Percentiles rank a stretch among this genome's conserved stretches.
These are phyloP conservation scores for Carollia perspicillata DNA, from an alignment of 2,113 vertebrate species.

Conservation along the genomic window DNA sequence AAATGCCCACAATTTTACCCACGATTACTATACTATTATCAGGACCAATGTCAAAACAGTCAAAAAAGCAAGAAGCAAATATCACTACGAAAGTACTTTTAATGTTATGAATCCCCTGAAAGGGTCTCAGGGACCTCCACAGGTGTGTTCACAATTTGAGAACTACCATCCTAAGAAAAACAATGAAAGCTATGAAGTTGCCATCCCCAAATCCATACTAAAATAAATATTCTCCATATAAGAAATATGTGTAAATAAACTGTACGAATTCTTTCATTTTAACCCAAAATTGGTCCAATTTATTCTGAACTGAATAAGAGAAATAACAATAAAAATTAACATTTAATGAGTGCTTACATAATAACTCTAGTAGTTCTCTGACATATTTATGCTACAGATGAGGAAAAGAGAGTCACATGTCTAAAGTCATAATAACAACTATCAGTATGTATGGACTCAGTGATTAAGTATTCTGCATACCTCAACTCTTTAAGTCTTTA, in stretches of 20 bases:
- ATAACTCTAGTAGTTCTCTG: neutral
- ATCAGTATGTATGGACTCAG: neutral
- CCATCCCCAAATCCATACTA: neutral
- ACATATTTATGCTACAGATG: neutral
- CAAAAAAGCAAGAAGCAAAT: neutral
- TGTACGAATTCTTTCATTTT: slow-evolving; percentile 16
- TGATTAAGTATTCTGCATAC: neutral
- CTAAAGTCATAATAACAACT: neutral
- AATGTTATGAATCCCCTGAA: neutral
- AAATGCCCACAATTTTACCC: neutral
- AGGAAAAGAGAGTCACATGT: slow-evolving; percentile 9
- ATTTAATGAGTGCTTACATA: neutral
- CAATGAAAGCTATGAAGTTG: neutral
- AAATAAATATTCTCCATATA: slow-evolving; percentile 16
- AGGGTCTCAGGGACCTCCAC: neutral
- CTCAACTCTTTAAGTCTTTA: neutral
- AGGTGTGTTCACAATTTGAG: neutral
- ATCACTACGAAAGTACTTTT: neutral
- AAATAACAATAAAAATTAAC: neutral
- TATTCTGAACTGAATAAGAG: neutral
- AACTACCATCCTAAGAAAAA: slow-evolving; percentile 7
- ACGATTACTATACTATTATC: neutral
- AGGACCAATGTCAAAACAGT: neutral
- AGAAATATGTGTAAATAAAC: neutral
- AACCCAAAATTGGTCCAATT: slow-evolving; percentile 15